Evolutionary conservation across 2,888 invertebrate genomes (phyloP).

Genomic region (Pharmacophagus antenor): DNA sequence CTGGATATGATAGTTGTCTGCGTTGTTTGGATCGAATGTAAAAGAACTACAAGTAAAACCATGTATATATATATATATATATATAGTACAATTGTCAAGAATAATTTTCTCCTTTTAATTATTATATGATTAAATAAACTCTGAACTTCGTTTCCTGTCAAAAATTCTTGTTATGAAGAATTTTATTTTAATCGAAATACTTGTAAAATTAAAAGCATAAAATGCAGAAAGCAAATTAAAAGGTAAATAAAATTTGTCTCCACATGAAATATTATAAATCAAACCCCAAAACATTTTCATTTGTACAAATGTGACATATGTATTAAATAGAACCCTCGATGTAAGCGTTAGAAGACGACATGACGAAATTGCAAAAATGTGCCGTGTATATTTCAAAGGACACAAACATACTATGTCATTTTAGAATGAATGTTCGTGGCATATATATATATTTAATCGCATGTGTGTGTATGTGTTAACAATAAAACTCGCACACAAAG

Average conservation of each 20-base stretch:
- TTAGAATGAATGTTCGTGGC: background rate
- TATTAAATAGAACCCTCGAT: background rate
- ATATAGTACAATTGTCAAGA: no score
- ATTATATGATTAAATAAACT: no score
- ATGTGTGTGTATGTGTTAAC: no score
- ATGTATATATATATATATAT: no score
- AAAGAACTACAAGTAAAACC: no score
- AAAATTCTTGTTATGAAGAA: no score
- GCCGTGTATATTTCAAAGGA: constrained; percentile 5
- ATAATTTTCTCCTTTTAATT: no score
- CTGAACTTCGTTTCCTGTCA: no score
- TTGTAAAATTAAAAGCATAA: no score
- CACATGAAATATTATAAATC: background rate
- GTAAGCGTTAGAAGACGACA: background rate
- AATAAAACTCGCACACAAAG: constrained; percentile 1
- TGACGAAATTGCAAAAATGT: constrained; percentile 12
- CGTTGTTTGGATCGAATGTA: no score
- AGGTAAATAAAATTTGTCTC: background rate
- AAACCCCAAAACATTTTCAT: background rate
- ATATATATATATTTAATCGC: no score
- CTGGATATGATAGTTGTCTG: background rate
- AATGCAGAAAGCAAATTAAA: no score
- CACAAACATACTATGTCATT: background rate
- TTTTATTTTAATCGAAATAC: background rate
- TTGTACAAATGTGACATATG: background rate